A percentile compares a stretch with the other conserved stretches of the same genome.
phyloP scores from a whole-genome alignment of 2,797 vertebrate species.

The Coccyzus lansbergi region DNA sequence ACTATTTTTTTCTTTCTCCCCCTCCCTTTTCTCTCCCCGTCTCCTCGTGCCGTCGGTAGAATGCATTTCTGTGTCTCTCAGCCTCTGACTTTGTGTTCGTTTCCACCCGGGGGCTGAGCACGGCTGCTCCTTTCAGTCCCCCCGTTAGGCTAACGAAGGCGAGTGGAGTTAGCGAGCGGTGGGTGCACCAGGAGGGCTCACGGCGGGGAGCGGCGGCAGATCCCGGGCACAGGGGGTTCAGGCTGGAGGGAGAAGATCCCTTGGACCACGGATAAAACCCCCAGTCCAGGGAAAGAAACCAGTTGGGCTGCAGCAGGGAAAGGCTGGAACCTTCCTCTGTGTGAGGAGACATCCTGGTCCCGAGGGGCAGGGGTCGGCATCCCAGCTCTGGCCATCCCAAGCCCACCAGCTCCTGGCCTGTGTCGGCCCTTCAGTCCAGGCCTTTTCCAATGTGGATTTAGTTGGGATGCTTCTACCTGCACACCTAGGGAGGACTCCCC shows the following conservation, averaged over 20 bases:
- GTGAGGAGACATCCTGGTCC: neutral
- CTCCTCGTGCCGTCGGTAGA: conserved; percentile 82
- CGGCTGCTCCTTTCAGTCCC: conserved; percentile 43
- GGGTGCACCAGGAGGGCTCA: neutral
- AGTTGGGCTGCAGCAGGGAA: neutral
- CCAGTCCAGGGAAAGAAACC: neutral
- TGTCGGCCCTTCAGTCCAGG: neutral
- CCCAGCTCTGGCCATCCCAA: neutral
- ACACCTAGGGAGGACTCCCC: neutral
- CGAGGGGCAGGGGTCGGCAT: rapidly evolving
- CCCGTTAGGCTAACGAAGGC: neutral
- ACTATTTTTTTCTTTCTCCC: conserved; percentile 75
- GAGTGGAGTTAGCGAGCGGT: neutral
- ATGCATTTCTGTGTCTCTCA: conserved; percentile 93
- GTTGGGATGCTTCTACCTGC: neutral
- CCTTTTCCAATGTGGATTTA: neutral
- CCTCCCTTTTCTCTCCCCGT: conserved; percentile 69
- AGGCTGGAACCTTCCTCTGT: rapidly evolving
- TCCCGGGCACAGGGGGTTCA: neutral
- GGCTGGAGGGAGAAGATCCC: neutral
- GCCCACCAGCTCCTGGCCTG: neutral
- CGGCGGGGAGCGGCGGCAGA: neutral
- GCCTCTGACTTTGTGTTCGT: conserved; percentile 74
- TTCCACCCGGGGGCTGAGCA: conserved; percentile 39
- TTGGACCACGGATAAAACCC: rapidly evolving